Evolutionary conservation across 2,113 vertebrate genomes (phyloP).

Genomic region (Cyrtonyx montezumae): DNA sequence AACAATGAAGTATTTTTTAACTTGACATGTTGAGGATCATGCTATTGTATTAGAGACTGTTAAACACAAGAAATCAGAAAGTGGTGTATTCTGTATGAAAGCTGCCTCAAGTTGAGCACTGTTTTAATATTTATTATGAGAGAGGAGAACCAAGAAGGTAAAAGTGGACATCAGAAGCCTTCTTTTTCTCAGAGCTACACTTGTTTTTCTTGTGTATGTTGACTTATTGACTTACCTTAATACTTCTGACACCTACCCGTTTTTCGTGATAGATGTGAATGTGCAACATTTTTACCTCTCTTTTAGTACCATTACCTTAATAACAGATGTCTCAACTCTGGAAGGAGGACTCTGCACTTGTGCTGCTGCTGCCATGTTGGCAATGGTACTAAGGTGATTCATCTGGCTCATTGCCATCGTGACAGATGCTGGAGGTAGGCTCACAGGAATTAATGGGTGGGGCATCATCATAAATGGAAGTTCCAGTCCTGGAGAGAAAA

Average conservation of each 20-base stretch:
- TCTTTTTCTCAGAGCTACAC: background rate
- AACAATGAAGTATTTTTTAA: background rate
- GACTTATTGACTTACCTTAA: background rate
- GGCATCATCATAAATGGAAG: constrained; percentile 99
- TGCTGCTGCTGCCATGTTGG: constrained; percentile 97
- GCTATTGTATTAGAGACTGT: background rate
- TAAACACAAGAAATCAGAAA: background rate
- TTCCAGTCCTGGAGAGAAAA: constrained; percentile 86
- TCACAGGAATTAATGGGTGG: constrained; percentile 98
- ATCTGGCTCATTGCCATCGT: constrained; percentile 99
- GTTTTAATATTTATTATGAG: background rate
- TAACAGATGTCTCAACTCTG: constrained; percentile 98
- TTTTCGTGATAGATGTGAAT: background rate
- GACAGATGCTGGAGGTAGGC: constrained; percentile 98
- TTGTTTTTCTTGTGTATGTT: background rate
- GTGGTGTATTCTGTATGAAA: background rate
- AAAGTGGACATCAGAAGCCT: no score
- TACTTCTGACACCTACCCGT: background rate
- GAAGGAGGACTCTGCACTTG: constrained; percentile 96
- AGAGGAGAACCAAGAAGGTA: background rate
- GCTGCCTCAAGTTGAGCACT: background rate
- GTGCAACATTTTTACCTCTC: background rate
- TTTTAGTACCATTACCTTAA: constrained; percentile 87
- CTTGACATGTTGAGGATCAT: background rate
- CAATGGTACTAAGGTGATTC: constrained; percentile 99